Evolutionary conservation across 2,888 invertebrate genomes (phyloP).

Genomic region (Eupeodes latifasciatus): DNA sequence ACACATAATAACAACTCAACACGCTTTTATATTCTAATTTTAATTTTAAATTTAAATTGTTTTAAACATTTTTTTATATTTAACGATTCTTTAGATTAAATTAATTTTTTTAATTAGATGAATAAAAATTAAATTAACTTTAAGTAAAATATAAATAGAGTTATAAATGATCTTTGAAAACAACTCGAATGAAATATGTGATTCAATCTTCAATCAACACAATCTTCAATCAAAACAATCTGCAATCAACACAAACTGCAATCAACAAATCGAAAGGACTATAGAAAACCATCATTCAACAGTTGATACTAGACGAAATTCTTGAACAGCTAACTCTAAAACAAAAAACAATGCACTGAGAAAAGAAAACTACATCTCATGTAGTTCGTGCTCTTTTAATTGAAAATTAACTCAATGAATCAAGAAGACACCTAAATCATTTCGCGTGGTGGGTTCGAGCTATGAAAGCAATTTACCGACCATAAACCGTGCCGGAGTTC

Average conservation of each 20-base stretch:
- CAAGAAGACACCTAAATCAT: too few species aligned
- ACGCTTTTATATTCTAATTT: constrained; percentile 12
- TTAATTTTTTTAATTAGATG: background rate
- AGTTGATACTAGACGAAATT: too few species aligned
- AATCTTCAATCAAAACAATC: background rate
- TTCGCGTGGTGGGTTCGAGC: too few species aligned
- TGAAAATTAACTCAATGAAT: too few species aligned
- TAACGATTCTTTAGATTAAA: constrained; percentile 53
- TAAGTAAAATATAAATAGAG: background rate
- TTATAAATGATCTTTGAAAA: background rate
- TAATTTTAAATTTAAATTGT: constrained; percentile 6
- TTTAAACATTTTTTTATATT: constrained; percentile 30
- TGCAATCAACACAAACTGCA: constrained; percentile 23
- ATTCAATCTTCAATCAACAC: background rate
- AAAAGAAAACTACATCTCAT: too few species aligned
- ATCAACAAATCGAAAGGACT: constrained; percentile 11
- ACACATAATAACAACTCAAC: constrained; percentile 32
- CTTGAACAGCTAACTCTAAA: too few species aligned
- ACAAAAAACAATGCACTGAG: too few species aligned
- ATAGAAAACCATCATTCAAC: background rate
- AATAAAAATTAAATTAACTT: background rate
- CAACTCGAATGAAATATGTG: background rate
- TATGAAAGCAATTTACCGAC: too few species aligned
- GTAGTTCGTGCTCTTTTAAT: too few species aligned
- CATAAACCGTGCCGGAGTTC: too few species aligned